Evolutionary conservation across 2,888 invertebrate species (phyloP), one percentile per base, ranked within the genome.

Genomic region (Eristalinus aeneus): DNA sequence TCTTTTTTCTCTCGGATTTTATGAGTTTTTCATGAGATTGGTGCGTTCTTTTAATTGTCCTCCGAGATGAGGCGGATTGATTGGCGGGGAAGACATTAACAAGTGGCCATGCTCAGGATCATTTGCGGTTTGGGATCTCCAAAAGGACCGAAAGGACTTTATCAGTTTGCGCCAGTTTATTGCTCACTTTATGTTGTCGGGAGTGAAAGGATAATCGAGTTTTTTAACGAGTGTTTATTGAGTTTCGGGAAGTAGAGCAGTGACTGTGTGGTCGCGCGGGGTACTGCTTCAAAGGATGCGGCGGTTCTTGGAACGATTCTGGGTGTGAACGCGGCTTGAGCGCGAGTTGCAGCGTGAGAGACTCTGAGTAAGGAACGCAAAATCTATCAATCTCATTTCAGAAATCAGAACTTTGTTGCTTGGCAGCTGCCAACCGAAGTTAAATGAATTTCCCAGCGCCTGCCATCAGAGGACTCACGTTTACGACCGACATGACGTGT

Each of bases 401-500:
- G 27, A 27, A 27, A 27, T 27, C 27, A 6, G 34, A 6, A 34
- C 9, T 34, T 10, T 34, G n/a, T n/a, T n/a, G n/a, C n/a, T n/a
- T n/a, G 27, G 27, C 27, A 27, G 27, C 27, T 27, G 27, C 16
- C 46, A 16, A 1, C 8, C 39, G 6, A 4, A 2, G 5, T 39
- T n/a, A 39, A 39, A 39, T 39, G n/a, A n/a, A 39, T 39, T 46
- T 46, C 46, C 46, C 58, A 58, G 27, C 58, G 23, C 10, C 58
- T 8, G n/a, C 10, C 16, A n/a, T 46, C n/a, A 27, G 2, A 0
- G 23, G 27, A 46, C 16, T 16, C 46, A 46, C 46, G 27, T 73
- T 73, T 68, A 79, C 27, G 20, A 67, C 16, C 72, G 20, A 10
- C 56, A 36, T 73, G 79, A 79, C 23, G 31, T 73, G 72, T 79